Evolutionary conservation across 2,888 invertebrate species (phyloP).

Genomic region (Oxystoma pomonae): DNA sequence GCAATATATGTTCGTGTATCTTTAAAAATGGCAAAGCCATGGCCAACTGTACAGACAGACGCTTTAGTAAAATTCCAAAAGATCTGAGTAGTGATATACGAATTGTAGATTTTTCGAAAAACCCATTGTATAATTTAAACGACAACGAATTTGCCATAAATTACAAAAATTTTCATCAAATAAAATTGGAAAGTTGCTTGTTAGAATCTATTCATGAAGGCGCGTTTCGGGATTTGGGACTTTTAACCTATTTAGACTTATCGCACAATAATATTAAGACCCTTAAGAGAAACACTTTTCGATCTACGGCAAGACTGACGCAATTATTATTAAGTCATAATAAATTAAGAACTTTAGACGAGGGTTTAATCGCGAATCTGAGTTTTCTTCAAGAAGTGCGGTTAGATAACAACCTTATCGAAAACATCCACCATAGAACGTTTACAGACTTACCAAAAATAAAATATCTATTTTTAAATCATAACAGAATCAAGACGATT

Average conservation of each 20-base stretch:
- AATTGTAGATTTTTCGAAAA: conserved; percentile 68
- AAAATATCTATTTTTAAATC: conserved; percentile 64
- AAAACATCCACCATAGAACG: conserved; percentile 63
- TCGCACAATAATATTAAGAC: conserved; percentile 66
- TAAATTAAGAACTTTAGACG: conserved; percentile 65
- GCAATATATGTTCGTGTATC: conserved; percentile 67
- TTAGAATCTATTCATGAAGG: conserved; percentile 67
- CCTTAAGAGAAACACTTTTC: conserved; percentile 67
- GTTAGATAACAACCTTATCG: conserved; percentile 70
- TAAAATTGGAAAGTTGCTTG: conserved; percentile 70
- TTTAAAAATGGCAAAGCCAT: conserved; percentile 83
- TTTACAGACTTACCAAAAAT: conserved; percentile 52
- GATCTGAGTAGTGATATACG: conserved; percentile 69
- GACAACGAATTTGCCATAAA: conserved; percentile 67
- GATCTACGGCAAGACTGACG: conserved; percentile 65
- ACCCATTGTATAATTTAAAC: conserved; percentile 62
- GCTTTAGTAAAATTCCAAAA: conserved; percentile 63
- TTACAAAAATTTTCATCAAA: conserved; percentile 76
- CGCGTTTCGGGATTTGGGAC: conserved; percentile 70
- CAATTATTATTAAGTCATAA: conserved; percentile 73
- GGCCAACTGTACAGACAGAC: conserved; percentile 65
- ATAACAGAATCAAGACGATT: conserved; percentile 69
- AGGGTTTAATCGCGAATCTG: conserved; percentile 72
- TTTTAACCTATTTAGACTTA: conserved; percentile 79
- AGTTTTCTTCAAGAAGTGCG: conserved; percentile 71